Percentiles rank a stretch among this genome's conserved stretches.
These are phyloP conservation scores for Drosophila buzzatii DNA, from an alignment of 2,888 invertebrate genomes.

Conservation along the genomic window DNA sequence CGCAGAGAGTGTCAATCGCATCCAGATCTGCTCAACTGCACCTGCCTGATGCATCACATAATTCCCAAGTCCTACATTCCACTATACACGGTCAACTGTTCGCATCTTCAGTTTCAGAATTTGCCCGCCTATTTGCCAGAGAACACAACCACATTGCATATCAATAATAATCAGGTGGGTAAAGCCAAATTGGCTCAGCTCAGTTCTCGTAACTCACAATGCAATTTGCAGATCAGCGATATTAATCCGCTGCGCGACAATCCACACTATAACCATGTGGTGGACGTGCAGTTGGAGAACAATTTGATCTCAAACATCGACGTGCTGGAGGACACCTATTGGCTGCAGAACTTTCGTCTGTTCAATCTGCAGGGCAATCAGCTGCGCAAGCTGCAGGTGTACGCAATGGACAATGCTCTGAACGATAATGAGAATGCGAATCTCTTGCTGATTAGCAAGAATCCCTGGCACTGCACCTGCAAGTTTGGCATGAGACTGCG, in stretches of 20 bases:
- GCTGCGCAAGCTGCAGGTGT: constrained; percentile 91
- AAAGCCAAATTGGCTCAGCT: accelerated
- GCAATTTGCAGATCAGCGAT: constrained; percentile 87
- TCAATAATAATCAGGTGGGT: constrained; percentile 82
- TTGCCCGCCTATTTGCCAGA: constrained; percentile 83
- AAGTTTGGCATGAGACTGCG: constrained; percentile 92
- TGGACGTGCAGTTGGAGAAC: constrained; percentile 91
- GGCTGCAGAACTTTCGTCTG: constrained; percentile 91
- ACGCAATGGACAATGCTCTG: constrained; percentile 92
- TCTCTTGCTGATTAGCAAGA: constrained; percentile 89
- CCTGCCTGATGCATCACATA: constrained; percentile 84
- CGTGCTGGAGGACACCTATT: constrained; percentile 91
- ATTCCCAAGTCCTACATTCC: constrained; percentile 81
- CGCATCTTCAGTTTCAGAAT: constrained; percentile 76
- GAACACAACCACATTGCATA: constrained; percentile 83
- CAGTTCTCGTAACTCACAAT: accelerated
- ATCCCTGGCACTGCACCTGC: constrained; percentile 94
- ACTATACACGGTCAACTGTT: constrained; percentile 84
- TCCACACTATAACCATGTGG: constrained; percentile 88
- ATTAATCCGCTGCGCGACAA: constrained; percentile 89
- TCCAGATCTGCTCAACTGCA: constrained; percentile 82
- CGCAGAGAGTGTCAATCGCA: constrained; percentile 79
- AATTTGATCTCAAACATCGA: constrained; percentile 90
- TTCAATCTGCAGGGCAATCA: constrained; percentile 91
- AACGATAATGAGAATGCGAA: constrained; percentile 90